Evolutionary conservation across 2,888 invertebrate species (phyloP).

Genomic region (Perizoma affinitatum): DNA sequence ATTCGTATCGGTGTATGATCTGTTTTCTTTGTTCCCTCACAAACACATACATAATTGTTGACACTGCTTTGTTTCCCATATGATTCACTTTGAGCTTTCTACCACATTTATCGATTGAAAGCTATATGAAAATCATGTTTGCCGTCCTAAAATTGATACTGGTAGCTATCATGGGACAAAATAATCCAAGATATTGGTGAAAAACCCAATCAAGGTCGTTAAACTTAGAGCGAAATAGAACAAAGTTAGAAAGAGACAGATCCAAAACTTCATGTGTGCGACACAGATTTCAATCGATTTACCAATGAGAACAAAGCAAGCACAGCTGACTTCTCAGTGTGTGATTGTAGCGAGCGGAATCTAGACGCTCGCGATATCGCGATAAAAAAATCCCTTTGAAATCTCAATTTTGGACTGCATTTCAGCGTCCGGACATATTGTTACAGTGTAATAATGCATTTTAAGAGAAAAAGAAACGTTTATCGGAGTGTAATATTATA

Average conservation of each 20-base stretch:
- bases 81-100: slow-evolving; percentile 54
- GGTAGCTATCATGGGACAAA: slow-evolving; percentile 32
- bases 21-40: slow-evolving; percentile 56
- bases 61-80: slow-evolving; percentile 78
- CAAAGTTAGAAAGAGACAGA: slow-evolving; percentile 52
- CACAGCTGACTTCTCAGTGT: slow-evolving; percentile 80
- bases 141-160: slow-evolving; percentile 31
- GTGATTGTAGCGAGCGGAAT: slow-evolving; percentile 60
- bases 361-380: slow-evolving; percentile 63
- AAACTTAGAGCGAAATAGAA: slow-evolving; percentile 60
- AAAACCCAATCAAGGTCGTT: slow-evolving; percentile 66
- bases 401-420: slow-evolving; percentile 72
- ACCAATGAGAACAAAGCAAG: slow-evolving; percentile 72
- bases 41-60: slow-evolving; percentile 62
- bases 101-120: slow-evolving; percentile 29
- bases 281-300: slow-evolving; percentile 74
- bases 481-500: slow-evolving; percentile 82
- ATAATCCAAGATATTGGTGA: slow-evolving; percentile 33
- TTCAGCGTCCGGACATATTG: slow-evolving; percentile 72
- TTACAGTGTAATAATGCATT: slow-evolving; percentile 83
- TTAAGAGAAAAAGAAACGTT: slow-evolving; percentile 82
- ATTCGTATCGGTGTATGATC: slow-evolving; percentile 59
- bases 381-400: slow-evolving; percentile 51
- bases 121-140: slow-evolving; percentile 17
- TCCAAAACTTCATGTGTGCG: slow-evolving; percentile 57